phyloP scores from a whole-genome alignment of 2,797 vertebrate species.

The Chrosomus eos region DNA sequence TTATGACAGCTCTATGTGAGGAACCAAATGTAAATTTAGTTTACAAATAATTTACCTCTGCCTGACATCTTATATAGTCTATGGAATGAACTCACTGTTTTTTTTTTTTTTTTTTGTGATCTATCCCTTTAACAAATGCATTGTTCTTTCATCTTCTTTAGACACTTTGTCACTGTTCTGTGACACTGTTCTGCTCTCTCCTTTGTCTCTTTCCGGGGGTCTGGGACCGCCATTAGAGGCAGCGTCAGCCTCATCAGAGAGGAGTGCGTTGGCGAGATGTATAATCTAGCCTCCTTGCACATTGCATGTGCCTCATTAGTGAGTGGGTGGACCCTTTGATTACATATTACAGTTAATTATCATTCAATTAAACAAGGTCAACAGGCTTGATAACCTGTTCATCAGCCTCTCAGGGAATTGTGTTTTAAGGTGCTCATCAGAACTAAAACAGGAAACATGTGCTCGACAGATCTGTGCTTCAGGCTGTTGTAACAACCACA shows the following conservation, averaged over 20 bases:
- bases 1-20: background rate
- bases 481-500: background rate
- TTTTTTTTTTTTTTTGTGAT: background rate
- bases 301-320: slow-evolving; percentile 63
- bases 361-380: slow-evolving; percentile 76
- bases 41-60: background rate
- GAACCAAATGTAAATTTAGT: background rate
- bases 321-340: slow-evolving; percentile 70
- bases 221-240: slow-evolving; percentile 52
- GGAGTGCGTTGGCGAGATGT: slow-evolving; percentile 43
- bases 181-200: background rate
- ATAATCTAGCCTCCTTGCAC: slow-evolving; percentile 32
- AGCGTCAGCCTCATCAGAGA: slow-evolving; percentile 57
- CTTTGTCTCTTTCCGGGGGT: slow-evolving; percentile 34
- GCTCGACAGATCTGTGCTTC: background rate
- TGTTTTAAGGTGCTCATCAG: slow-evolving; percentile 41
- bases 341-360: slow-evolving; percentile 76
- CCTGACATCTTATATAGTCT: background rate
- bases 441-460: background rate
- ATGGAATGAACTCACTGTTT: background rate
- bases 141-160: background rate
- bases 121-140: background rate
- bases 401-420: slow-evolving; percentile 33
- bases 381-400: slow-evolving; percentile 70
- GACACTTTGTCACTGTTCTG: background rate